Base-by-base conservation (phyloP, 2,888 invertebrate genomes). In the Dugesia japonica region DNA sequence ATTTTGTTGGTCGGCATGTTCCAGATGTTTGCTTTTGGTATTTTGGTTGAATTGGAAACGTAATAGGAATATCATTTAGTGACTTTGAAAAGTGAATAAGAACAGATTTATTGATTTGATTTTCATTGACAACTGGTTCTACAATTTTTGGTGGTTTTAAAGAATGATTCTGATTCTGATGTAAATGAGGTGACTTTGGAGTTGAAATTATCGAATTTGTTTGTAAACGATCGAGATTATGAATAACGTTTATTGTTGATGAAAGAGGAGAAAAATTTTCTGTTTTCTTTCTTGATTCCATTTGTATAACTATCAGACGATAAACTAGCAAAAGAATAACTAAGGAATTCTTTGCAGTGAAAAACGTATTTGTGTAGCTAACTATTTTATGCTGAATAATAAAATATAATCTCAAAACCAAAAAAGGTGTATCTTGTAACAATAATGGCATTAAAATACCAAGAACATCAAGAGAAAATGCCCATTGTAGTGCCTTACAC, bases 311-410 rank as follows among this genome's bases (percentile, higher is more conserved):
- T n/a, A 81, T 90, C 0, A 92, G 86, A 7, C 92, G 86, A 82
- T 92, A 92, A 75, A 92, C 86, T 83, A 92, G 91, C 0, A 94
- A 87, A 0, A 92, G 84, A 79, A 94, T 93, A 27, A 94, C 93
- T 83, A 92, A 85, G 0, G 90, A 90, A 82, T 91, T 92, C 85
- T 92, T 91, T 85, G 92, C 93, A 0, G 94, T 93, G 86, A 94
- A 94, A 86, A 94, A 94, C 79, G 94, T 91, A 83, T 94, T 94
- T 89, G 94, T 94, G 82, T 94, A 94, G 82, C 91, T 93, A 80
- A 93, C 89, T 38, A 94, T 92, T 80, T 89, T 88, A 84, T 91
- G 93, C 82, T 91, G 90, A 20, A 90, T 88, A 78, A 94, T 93
- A 73, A 94, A 89, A 56, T 93, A 87, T 85, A 81, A 87, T 0